Base-by-base conservation (phyloP, 1,140 invertebrate genomes). In the Drosophila willistoni region DNA sequence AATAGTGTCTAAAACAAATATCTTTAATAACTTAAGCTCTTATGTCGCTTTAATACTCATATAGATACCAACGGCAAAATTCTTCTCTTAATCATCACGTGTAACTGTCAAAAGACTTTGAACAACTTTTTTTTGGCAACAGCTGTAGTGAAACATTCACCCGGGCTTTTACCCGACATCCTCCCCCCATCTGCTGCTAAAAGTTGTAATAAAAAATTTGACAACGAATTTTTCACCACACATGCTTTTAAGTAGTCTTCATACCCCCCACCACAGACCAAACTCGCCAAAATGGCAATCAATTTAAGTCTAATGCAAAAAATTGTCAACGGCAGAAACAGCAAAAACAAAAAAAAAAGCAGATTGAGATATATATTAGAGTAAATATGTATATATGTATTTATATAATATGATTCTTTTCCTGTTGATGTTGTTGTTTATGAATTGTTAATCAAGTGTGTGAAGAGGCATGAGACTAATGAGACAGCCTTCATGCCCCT, bases 401-500 rank as follows among this genome's bases (percentile, higher is more conserved):
- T 36, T 33, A 57, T 36, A 36, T 33, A 57, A 29, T 64, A 44
- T 64, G 39, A 33, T 51, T 44, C 56, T 36, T 59, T 51, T 19
- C 17, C 1, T 51, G 9, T 77, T 73, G 76, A 59, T 36, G 69
- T 73, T 51, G 44, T 82, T 68, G 63, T 73, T 81, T 71, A 68
- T 72, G 81, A 71, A 85, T 85, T 71, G 64, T 70, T 65, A 74
- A 85, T 85, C 63, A 57, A 74, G 57, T 69, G 70, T 17, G 33
- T 39, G 12, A 51, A 70, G 61, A 73, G 68, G 63, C 66, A 70
- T 51, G 60, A 9, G 22, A 57, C 67, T 84, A 84, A 85, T 85
- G 78, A 85, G 82, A 66, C 78, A 78, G 47, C 41, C 74, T 64
- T 61, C 69, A 84, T 81, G 68, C 68, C 73, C 72, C 81, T 86